These are phyloP conservation scores for Papilio aristodemus DNA, from an alignment of 1,140 invertebrate genomes.

Conservation along the genomic window DNA sequence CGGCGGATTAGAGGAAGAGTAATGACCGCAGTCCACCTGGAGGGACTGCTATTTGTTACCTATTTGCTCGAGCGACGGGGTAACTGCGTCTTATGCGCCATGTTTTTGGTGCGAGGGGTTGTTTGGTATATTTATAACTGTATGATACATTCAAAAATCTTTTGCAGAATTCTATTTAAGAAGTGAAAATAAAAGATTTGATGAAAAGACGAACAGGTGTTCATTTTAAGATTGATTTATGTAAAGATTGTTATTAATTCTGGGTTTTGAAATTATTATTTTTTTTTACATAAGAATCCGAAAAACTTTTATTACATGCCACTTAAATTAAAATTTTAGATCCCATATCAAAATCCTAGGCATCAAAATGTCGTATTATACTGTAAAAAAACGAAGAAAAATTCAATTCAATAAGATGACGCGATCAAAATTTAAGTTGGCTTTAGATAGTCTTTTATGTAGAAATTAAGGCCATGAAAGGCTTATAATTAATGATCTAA, in stretches of 20 bases:
- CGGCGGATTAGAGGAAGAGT: conserved; percentile 76
- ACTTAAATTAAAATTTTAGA: too few relatives aligned
- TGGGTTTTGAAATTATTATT: too few relatives aligned
- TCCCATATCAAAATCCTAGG: too few relatives aligned
- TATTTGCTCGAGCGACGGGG: conserved; percentile 61
- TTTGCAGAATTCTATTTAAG: too few relatives aligned
- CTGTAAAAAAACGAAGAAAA: conserved; percentile 37
- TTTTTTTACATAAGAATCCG: too few relatives aligned
- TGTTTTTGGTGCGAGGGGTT: neutral
- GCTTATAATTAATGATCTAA: conserved; percentile 77
- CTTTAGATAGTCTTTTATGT: conserved; percentile 66
- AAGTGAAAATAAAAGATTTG: too few relatives aligned
- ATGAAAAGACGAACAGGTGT: too few relatives aligned
- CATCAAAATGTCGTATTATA: neutral
- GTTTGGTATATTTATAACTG: neutral
- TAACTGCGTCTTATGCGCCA: conserved; percentile 11
- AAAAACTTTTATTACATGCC: too few relatives aligned
- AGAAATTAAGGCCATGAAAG: conserved; percentile 76
- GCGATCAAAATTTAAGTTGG: conserved; percentile 63
- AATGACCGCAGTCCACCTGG: conserved; percentile 77
- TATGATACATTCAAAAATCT: neutral
- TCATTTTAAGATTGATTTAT: too few relatives aligned
- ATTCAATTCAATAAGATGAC: conserved; percentile 59
- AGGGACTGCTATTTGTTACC: conserved; percentile 74
- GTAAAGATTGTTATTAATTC: too few relatives aligned